Base-by-base conservation (phyloP, 2,113 vertebrate genomes). In the Murina feae region DNA sequence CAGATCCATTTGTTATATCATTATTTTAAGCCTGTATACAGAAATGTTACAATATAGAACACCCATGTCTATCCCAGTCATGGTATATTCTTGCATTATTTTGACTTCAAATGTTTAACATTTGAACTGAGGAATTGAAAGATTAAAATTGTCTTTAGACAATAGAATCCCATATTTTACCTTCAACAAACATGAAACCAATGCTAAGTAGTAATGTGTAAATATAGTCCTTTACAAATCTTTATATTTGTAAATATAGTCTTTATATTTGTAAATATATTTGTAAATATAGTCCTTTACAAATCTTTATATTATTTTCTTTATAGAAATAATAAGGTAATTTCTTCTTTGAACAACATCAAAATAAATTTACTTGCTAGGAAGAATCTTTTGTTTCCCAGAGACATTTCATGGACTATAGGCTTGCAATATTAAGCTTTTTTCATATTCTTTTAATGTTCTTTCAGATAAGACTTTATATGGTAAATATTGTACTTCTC, bases 401-500 rank as follows among this genome's bases (percentile, higher is more conserved):
- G 72, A 93, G 21, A 95, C 92, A 96, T 96, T 93, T 94, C 65
- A 94, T 20, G 28, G 68, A 8, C 21, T 94, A 68, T 25, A 95
- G 9, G 21, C 12, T 97, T 97, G 16, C n/a, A 5, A 86, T 97
- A 71, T 80, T 91, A 84, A 79, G 25, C 18, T 88, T 53, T 89
- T 97, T 79, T 60, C 72, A 39, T 82, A 94, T 90, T 96, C 20
- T 96, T 49, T 96, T 89, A 91, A 51, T 91, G 37, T 32, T 55
- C 65, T 97, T 74, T 94, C 39, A 92, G 71, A 89, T 82, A 96
- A 96, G 79, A 84, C 4, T 92, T 35, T 16, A 0, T 92, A 90
- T 1, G n/a, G 72, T 94, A 97, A 97, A 97, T 97, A 97, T 76
- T 98, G 91, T 93, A 96, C n/a, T 95, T 97, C 1, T 0, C 39